Evolutionary conservation across 2,113 vertebrate species (phyloP).

Genomic region (Polypterus senegalus): DNA sequence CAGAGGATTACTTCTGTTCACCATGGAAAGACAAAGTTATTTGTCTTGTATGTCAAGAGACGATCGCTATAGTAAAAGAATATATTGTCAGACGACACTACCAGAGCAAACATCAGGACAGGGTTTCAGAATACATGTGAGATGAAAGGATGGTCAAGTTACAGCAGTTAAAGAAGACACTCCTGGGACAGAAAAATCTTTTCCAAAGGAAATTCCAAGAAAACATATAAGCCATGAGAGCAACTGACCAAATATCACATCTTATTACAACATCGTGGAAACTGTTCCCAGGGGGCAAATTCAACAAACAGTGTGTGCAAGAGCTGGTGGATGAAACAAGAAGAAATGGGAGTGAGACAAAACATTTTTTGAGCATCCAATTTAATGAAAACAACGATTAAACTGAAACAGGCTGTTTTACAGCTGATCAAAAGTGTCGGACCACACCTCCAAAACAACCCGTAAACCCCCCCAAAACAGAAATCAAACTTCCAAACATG

Average conservation of each 20-base stretch:
- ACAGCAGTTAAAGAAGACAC: no score
- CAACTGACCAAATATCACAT: slow-evolving; percentile 20
- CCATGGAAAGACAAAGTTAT: no score
- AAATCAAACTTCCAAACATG: no score
- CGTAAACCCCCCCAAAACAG: no score
- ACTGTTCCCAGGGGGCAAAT: slow-evolving; percentile 23
- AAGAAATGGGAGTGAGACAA: no score
- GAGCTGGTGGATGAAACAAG: slow-evolving; percentile 9
- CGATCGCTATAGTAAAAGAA: slow-evolving; percentile 16
- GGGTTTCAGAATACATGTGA: slow-evolving; percentile 10
- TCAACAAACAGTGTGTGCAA: slow-evolving; percentile 11
- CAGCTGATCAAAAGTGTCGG: no score
- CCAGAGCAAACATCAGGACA: slow-evolving; percentile 9
- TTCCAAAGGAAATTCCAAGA: slow-evolving; percentile 21
- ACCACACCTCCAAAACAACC: no score
- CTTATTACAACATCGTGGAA: slow-evolving; percentile 25
- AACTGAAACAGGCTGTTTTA: no score
- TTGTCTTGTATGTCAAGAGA: not conserved
- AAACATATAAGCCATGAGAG: slow-evolving; percentile 17
- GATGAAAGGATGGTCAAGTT: slow-evolving; percentile 11
- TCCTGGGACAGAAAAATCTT: no score
- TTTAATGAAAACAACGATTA: no score
- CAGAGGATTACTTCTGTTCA: no score
- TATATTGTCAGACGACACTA: slow-evolving; percentile 2
- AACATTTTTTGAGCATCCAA: no score